Evolutionary conservation across 37 sponge, comb jelly and placozoan species (phyloP).

Genomic region (Beroe ovata): DNA sequence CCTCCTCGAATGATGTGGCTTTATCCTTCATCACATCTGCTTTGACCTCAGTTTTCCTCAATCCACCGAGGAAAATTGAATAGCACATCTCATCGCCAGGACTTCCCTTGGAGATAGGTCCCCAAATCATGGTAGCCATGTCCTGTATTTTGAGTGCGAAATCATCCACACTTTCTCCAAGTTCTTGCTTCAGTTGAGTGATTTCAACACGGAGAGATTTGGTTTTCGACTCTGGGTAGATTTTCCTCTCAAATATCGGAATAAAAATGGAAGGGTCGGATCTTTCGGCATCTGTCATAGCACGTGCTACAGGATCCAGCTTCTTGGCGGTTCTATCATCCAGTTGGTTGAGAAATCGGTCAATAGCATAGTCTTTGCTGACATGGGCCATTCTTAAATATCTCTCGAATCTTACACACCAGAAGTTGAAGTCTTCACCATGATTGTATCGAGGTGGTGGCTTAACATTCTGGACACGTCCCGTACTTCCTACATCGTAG

Average conservation of each 20-base stretch:
- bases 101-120: neutral
- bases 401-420: neutral
- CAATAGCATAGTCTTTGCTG: neutral
- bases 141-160: neutral
- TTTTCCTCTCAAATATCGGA: neutral
- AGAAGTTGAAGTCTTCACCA: neutral
- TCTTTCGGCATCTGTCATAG: neutral
- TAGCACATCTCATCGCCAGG: neutral
- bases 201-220: neutral
- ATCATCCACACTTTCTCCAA: neutral
- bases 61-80: neutral
- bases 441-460: neutral
- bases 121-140: neutral
- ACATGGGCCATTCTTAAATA: neutral
- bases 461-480: neutral
- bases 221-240: neutral
- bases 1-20: neutral
- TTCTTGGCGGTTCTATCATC: neutral
- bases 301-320: neutral
- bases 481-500: neutral
- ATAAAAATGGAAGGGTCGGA: neutral
- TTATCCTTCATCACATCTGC: neutral
- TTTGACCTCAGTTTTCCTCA: neutral
- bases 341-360: neutral
- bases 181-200: neutral